Conservation (phyloP, 1,140 invertebrate genomes). For the Acyrthosiphon pisum region DNA sequence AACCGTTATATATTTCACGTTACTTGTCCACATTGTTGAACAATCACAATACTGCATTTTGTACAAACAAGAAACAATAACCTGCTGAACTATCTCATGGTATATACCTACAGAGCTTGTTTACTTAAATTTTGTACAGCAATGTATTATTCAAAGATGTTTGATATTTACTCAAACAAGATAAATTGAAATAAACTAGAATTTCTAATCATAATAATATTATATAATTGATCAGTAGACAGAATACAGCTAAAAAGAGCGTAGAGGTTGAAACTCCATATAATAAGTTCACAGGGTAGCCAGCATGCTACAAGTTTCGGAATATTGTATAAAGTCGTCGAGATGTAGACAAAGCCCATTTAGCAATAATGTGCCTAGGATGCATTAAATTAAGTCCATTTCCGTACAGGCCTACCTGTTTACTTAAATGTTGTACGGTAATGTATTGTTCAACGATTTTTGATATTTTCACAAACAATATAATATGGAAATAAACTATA, state of each 20-base stretch:
- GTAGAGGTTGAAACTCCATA: background rate
- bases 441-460: background rate
- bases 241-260: background rate
- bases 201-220: conserved; percentile 17
- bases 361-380: background rate
- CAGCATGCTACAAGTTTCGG: background rate
- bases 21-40: background rate
- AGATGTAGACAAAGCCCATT: background rate
- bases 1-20: background rate
- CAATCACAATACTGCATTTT: background rate
- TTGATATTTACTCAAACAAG: background rate
- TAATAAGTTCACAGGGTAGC: background rate
- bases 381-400: background rate
- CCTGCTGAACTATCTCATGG: background rate
- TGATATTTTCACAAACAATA: background rate
- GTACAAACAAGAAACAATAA: background rate
- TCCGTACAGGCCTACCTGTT: background rate
- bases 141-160: background rate
- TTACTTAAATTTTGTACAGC: background rate
- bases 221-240: background rate
- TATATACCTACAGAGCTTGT: background rate
- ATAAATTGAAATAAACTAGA: background rate
- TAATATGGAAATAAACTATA: background rate
- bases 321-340: background rate
- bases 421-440: background rate